A percentile compares a stretch with the other conserved stretches of the same genome.
These are phyloP conservation scores for Linyphia triangularis DNA, from an alignment of 2,888 invertebrate species.

Conservation along the genomic window DNA sequence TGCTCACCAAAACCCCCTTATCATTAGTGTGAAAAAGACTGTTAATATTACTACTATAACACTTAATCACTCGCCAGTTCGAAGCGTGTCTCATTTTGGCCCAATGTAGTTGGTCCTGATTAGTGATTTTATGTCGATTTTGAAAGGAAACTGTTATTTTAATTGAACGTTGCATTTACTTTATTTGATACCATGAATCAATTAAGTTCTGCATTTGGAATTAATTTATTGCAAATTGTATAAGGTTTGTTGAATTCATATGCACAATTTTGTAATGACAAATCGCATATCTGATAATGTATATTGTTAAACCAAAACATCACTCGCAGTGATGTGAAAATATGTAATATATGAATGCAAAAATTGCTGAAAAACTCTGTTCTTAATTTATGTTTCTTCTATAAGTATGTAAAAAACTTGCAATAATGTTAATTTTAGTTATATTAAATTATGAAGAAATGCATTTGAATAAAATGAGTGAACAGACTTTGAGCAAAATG, in stretches of 20 bases:
- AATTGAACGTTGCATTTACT: background rate
- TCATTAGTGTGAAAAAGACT: slow-evolving; percentile 72
- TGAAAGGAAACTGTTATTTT: background rate
- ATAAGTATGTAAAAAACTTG: background rate
- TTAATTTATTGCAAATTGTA: background rate
- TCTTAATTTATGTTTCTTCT: background rate
- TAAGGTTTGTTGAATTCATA: no score
- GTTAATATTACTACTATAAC: slow-evolving; percentile 68
- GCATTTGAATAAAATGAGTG: background rate
- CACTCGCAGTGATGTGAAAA: background rate
- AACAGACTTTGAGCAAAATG: background rate
- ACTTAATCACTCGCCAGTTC: slow-evolving; percentile 71
- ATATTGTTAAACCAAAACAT: background rate
- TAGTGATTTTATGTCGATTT: slow-evolving; percentile 29
- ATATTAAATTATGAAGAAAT: background rate
- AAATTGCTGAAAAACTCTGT: background rate
- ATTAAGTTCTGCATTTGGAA: background rate
- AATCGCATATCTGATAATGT: background rate
- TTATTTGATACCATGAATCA: background rate
- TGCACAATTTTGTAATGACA: background rate
- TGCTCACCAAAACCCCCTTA: slow-evolving; percentile 60
- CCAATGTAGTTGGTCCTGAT: slow-evolving; percentile 52
- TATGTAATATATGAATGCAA: background rate
- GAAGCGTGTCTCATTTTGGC: slow-evolving; percentile 52
- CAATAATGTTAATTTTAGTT: background rate